Conservation (phyloP, 2,113 vertebrate genomes). For the Pelobates fuscus region DNA sequence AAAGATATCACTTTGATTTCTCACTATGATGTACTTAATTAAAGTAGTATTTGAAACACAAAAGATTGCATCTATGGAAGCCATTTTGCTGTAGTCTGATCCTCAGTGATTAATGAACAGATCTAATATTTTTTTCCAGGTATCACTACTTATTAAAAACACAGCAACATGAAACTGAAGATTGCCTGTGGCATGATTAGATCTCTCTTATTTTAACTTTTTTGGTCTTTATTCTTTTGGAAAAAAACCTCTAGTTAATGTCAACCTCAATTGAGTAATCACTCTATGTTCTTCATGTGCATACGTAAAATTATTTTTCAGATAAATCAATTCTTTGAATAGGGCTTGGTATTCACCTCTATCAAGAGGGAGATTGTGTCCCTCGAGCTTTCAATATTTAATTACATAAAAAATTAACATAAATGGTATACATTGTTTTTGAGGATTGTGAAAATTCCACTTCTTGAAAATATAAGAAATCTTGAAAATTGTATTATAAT, state of each 20-base stretch:
- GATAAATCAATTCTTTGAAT: constrained; percentile 33
- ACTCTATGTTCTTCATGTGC: constrained; percentile 38
- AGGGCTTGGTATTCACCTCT: constrained; percentile 30
- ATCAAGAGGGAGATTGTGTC: constrained; percentile 23
- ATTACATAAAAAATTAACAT: constrained; percentile 39
- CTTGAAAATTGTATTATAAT: constrained; percentile 1
- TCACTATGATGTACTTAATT: no score
- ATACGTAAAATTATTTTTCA: constrained; percentile 38
- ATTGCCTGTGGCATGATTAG: constrained; percentile 36
- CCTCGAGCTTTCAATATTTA: constrained; percentile 42
- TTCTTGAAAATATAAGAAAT: constrained; percentile 34
- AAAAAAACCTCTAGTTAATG: constrained; percentile 44
- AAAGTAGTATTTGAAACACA: no score
- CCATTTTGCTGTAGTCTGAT: not conserved
- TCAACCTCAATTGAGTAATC: constrained; percentile 39
- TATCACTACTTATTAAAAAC: constrained; percentile 36
- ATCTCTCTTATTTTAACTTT: constrained; percentile 30
- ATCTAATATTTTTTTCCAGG: constrained; percentile 25
- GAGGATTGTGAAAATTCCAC: constrained; percentile 3
- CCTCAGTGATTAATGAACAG: constrained; percentile 27
- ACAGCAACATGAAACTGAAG: constrained; percentile 39
- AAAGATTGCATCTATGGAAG: no score
- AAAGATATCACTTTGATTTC: no score
- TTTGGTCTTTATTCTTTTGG: not conserved
- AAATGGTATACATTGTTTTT: constrained; percentile 31